Conservation (phyloP, 2,113 vertebrate genomes). For the Myotis yumanensis region DNA sequence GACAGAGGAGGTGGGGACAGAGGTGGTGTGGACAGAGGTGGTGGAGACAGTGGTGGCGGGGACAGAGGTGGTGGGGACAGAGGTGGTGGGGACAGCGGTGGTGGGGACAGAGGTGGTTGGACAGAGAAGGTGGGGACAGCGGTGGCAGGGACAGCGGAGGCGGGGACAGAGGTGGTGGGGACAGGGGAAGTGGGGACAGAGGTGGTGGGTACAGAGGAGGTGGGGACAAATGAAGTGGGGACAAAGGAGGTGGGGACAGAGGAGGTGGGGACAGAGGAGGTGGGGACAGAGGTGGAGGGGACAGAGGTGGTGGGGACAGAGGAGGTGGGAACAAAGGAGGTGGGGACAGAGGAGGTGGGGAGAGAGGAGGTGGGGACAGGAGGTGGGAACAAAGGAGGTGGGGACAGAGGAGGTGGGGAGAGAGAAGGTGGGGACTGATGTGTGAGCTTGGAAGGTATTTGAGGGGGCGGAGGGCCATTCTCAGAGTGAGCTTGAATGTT, state of each 20-base stretch:
- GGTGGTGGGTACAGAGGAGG: neutral
- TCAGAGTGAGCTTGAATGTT: neutral
- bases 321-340: too few species aligned
- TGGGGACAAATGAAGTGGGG: too few species aligned
- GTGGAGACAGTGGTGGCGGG: neutral
- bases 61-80: neutral
- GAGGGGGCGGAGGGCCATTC: neutral
- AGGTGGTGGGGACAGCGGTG: neutral
- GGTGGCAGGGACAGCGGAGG: neutral
- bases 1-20: neutral
- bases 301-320: neutral
- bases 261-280: too few species aligned
- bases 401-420: too few species aligned
- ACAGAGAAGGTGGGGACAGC: too few species aligned
- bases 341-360: too few species aligned
- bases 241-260: too few species aligned
- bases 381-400: too few species aligned
- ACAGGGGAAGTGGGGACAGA: neutral
- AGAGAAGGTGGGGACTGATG: too few species aligned
- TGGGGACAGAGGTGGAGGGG: too few species aligned
- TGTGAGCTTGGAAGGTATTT: neutral
- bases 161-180: neutral
- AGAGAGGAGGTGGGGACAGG: too few species aligned
- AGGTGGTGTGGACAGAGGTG: neutral
- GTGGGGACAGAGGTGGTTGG: too few species aligned